A percentile compares a stretch with the other conserved stretches of the same genome.
phyloP scores from a whole-genome alignment of 1,140 invertebrate genomes.

The Caenorhabditis remanei region DNA sequence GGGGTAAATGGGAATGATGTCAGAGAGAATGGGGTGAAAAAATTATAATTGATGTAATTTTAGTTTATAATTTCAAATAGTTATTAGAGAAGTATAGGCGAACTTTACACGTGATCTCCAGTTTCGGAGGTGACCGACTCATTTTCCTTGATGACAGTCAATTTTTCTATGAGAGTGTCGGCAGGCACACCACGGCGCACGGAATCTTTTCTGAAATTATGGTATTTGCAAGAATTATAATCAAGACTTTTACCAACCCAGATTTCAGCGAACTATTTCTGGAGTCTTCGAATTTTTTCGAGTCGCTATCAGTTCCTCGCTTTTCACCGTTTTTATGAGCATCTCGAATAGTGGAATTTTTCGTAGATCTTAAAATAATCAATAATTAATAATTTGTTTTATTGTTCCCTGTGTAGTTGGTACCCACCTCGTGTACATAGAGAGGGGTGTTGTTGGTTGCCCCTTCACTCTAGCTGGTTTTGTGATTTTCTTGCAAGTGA shows the following conservation, averaged over 20 bases:
- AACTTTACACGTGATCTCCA: constrained; percentile 41
- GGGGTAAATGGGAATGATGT: constrained; percentile 14
- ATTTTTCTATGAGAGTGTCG: constrained; percentile 26
- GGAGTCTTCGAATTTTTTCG: constrained; percentile 23
- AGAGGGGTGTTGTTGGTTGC: constrained; percentile 64
- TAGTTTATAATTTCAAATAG: constrained; percentile 27
- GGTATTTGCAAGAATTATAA: background rate
- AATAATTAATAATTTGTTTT: too few relatives aligned
- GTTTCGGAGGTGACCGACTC: constrained; percentile 47
- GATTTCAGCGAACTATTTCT: constrained; percentile 48
- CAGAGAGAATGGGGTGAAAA: background rate
- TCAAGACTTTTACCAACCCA: background rate
- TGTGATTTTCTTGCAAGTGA: constrained; percentile 64
- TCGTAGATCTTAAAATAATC: background rate
- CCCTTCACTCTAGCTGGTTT: constrained; percentile 67
- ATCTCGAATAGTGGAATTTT: constrained; percentile 33
- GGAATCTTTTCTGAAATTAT: constrained; percentile 23
- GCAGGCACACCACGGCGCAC: constrained; percentile 23
- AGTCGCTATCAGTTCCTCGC: background rate
- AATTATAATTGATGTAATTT: background rate
- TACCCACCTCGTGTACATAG: constrained; percentile 64
- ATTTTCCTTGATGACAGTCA: constrained; percentile 32
- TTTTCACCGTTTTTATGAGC: constrained; percentile 23
- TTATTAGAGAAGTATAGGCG: background rate
- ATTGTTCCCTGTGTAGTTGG: too few relatives aligned